A percentile compares a stretch with the other conserved stretches of the same genome.
Conservation (phyloP, 2,113 vertebrate species). For the Clarias magur region DNA sequence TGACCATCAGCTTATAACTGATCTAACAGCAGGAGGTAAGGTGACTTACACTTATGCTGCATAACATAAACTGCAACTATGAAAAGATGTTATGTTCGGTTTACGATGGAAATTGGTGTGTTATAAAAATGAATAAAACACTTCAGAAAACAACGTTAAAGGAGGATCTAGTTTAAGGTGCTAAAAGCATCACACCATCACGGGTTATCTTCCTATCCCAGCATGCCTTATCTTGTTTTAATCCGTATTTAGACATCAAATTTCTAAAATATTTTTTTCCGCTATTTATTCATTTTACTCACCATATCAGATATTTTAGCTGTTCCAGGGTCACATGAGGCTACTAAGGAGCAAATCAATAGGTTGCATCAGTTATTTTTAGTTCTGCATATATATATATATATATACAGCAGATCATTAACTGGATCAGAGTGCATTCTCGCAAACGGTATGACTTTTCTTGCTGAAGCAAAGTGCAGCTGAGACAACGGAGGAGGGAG, state of each 20-base stretch:
- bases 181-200: background rate
- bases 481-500: conserved; percentile 44
- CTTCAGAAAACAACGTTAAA: background rate
- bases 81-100: background rate
- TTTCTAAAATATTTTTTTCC: background rate
- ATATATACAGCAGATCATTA: conserved; percentile 34
- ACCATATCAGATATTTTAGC: background rate
- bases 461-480: conserved; percentile 41
- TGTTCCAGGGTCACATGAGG: background rate
- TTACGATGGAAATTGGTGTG: background rate
- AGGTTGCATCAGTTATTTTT: conserved; percentile 9
- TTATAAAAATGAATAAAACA: background rate
- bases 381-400: conserved; percentile 9
- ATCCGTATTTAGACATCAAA: background rate
- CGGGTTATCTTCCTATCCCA: background rate
- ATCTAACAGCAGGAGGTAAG: background rate
- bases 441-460: conserved; percentile 46
- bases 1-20: background rate
- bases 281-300: background rate
- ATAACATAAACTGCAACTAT: background rate
- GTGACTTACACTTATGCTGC: background rate
- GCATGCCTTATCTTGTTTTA: background rate
- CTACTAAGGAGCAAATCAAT: conserved; percentile 14
- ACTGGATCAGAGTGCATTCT: conserved; percentile 12
- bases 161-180: background rate